These are phyloP conservation scores for Euura lappo DNA, from an alignment of 1,140 invertebrate genomes.

Conservation along the genomic window DNA sequence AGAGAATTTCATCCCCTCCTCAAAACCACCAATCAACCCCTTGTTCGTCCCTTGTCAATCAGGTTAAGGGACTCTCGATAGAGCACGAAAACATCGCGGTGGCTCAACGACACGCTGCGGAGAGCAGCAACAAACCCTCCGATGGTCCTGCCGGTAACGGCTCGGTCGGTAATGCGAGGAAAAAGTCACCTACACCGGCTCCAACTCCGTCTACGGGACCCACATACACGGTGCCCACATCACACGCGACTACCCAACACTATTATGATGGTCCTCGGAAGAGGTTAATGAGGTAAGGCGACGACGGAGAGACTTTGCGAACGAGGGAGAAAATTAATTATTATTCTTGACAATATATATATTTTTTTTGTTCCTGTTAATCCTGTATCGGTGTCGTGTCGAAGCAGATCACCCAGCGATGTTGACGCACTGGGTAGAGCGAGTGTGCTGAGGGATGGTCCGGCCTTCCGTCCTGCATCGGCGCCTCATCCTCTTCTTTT, in stretches of 20 bases:
- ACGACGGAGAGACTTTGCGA: no score
- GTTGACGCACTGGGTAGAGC: constrained; percentile 62
- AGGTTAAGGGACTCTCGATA: constrained; percentile 81
- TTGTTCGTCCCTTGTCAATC: constrained; percentile 10
- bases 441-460: constrained; percentile 71
- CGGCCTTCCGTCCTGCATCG: constrained; percentile 63
- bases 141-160: constrained; percentile 26
- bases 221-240: constrained; percentile 44
- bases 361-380: no score
- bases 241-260: constrained; percentile 46
- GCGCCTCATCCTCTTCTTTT: constrained; percentile 64
- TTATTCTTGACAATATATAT: no score
- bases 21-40: background rate
- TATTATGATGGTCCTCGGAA: constrained; percentile 58
- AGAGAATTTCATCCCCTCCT: background rate
- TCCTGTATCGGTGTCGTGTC: no score
- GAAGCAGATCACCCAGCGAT: constrained; percentile 54
- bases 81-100: constrained; percentile 78
- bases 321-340: no score
- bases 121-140: constrained; percentile 51
- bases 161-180: constrained; percentile 45
- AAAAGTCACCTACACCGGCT: constrained; percentile 50
- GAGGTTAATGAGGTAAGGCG: constrained; percentile 51
- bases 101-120: constrained; percentile 66
- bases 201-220: constrained; percentile 59